These are phyloP conservation scores for Carassius carassius DNA, from an alignment of 2,113 vertebrate genomes.

Conservation along the genomic window DNA sequence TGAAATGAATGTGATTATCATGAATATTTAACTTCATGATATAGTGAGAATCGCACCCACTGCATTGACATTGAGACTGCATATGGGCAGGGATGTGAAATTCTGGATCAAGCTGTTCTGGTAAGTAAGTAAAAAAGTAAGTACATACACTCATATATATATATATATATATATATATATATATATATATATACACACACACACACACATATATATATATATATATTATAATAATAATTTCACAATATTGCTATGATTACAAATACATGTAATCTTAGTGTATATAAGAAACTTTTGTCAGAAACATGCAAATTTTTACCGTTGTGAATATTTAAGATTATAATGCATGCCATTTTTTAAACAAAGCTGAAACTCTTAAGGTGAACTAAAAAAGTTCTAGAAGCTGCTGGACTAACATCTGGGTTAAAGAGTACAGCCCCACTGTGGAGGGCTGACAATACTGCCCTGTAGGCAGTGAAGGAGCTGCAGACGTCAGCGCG, in stretches of 20 bases:
- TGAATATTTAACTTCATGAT: not conserved
- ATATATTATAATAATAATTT: no score
- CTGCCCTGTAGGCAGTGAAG: constrained; percentile 51
- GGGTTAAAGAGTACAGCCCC: not conserved
- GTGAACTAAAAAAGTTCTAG: not conserved
- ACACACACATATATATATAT: no score
- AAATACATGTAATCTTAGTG: no score
- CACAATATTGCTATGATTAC: no score
- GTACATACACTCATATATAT: no score
- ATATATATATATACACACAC: no score
- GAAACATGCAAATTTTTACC: no score
- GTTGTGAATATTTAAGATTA: not conserved
- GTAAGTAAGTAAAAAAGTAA: constrained; percentile 65
- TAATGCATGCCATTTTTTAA: not conserved
- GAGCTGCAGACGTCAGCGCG: no score
- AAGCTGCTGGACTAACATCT: not conserved
- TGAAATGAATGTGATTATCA: not conserved
- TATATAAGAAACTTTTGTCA: no score
- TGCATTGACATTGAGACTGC: constrained; percentile 92
- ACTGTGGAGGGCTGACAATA: not conserved
- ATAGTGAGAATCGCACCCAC: constrained; percentile 86
- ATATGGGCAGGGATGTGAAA: constrained; percentile 87
- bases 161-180: no score
- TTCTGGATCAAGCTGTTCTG: constrained; percentile 88
- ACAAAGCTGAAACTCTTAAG: not conserved